These are phyloP conservation scores for Chrysolina oricalcia DNA, from an alignment of 2,888 invertebrate species.

Conservation along the genomic window DNA sequence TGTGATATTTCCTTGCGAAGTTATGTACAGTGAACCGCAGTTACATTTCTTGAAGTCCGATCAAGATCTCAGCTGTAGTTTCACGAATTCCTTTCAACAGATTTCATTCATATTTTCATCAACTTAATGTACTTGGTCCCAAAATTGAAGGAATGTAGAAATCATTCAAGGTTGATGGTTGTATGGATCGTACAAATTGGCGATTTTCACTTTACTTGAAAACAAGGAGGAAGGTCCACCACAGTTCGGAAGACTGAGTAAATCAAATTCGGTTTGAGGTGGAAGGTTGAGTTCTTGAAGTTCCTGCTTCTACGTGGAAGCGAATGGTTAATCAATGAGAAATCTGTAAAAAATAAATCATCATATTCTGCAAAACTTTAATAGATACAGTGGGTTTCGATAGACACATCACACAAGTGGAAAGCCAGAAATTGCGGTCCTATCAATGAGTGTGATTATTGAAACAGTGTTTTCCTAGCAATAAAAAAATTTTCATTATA, in stretches of 20 bases:
- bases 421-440: no score
- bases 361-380: not conserved
- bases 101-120: not conserved
- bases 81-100: slow-evolving; percentile 4
- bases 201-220: not conserved
- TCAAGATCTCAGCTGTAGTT: not conserved
- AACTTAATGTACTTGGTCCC: slow-evolving; percentile 11
- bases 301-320: not conserved
- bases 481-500: no score
- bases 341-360: not conserved
- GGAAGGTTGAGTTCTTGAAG: not conserved
- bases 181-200: not conserved
- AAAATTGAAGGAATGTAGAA: slow-evolving; percentile 15
- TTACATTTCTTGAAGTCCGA: slow-evolving; percentile 5
- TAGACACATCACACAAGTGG: no score
- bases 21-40: not conserved
- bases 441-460: no score
- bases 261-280: not conserved
- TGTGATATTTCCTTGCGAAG: not conserved
- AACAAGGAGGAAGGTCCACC: not conserved
- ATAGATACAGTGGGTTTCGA: not conserved
- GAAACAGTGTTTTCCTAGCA: no score
- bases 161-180: not conserved
- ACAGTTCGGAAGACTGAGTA: not conserved
- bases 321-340: not conserved